Conservation (phyloP, 2,797 vertebrate genomes). For the Anguilla marmorata region DNA sequence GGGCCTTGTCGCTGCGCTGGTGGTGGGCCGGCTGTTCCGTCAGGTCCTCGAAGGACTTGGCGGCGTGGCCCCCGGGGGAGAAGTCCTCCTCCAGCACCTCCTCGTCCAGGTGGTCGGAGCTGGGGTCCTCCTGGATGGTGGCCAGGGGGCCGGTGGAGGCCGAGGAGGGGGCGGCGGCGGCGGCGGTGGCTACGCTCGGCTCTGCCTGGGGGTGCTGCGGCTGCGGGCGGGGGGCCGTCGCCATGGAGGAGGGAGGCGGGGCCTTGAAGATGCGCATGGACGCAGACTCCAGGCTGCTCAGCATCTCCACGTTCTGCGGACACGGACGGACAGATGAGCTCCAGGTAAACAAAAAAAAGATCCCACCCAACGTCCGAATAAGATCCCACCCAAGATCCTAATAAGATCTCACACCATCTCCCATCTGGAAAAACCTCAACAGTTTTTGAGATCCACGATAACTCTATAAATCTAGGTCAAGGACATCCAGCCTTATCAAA, state of each 20-base stretch:
- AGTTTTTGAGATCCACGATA: too few species aligned
- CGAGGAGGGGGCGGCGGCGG: constrained; percentile 57
- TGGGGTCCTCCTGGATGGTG: constrained; percentile 96
- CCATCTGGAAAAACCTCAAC: too few species aligned
- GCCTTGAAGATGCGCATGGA: constrained; percentile 84
- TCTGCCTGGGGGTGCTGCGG: background rate
- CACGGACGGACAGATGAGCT: background rate
- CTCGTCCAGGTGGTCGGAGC: constrained; percentile 85
- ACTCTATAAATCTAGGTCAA: too few species aligned
- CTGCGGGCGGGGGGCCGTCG: background rate
- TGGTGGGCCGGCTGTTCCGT: constrained; percentile 73
- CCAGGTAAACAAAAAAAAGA: background rate
- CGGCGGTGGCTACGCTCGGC: background rate
- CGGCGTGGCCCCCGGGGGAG: constrained; percentile 81
- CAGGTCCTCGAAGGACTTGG: constrained; percentile 93
- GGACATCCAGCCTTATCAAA: too few species aligned
- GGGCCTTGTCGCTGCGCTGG: constrained; percentile 75
- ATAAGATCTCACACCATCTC: background rate
- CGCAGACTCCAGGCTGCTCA: constrained; percentile 84
- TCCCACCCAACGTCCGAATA: constrained; percentile 68
- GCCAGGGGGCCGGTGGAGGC: constrained; percentile 70
- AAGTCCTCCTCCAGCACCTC: constrained; percentile 80
- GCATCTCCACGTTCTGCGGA: constrained; percentile 78
- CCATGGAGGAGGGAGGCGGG: constrained; percentile 43
- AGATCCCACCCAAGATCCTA: background rate